A percentile compares a stretch with the other conserved stretches of the same genome.
phyloP scores from a whole-genome alignment of 30 jellyfish, hydroid and myxozoan species.

The Aurelia coerulea region DNA sequence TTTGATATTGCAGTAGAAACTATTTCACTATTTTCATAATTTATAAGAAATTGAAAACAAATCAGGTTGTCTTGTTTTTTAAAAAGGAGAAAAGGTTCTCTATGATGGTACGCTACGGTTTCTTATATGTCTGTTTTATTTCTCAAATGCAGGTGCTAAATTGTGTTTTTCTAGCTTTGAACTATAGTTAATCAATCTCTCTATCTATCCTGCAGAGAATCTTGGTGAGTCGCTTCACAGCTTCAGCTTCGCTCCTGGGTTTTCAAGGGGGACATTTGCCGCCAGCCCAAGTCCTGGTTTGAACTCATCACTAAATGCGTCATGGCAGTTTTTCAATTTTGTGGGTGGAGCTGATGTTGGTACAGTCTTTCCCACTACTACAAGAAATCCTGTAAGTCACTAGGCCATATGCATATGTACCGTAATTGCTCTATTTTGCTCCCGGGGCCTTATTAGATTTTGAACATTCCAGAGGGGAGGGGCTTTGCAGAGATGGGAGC shows the following conservation, averaged over 20 bases:
- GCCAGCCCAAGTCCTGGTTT: constrained; percentile 68
- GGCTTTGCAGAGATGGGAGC: too few relatives aligned
- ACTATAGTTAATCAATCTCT: not conserved
- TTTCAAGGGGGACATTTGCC: constrained; percentile 56
- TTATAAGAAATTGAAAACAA: too few relatives aligned
- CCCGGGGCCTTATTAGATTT: too few relatives aligned
- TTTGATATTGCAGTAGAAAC: too few relatives aligned
- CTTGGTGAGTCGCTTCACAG: constrained; percentile 81
- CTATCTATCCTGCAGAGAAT: constrained; percentile 34
- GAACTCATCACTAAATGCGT: constrained; percentile 70
- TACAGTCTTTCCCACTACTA: constrained; percentile 46
- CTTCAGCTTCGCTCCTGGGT: constrained; percentile 70
- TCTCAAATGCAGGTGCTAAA: too few relatives aligned
- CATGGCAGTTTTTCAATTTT: constrained; percentile 84
- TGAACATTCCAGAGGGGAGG: too few relatives aligned
- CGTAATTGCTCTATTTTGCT: too few relatives aligned
- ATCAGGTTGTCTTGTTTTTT: too few relatives aligned
- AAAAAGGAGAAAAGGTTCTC: too few relatives aligned
- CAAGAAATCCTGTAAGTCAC: constrained; percentile 71
- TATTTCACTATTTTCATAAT: too few relatives aligned
- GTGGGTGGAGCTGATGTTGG: constrained; percentile 83
- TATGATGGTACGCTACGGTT: too few relatives aligned
- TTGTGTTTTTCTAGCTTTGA: not conserved
- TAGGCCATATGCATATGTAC: not conserved
- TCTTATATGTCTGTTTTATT: too few relatives aligned